Conservation (phyloP, 2,797 vertebrate species). For the Brachymystax lenok region DNA sequence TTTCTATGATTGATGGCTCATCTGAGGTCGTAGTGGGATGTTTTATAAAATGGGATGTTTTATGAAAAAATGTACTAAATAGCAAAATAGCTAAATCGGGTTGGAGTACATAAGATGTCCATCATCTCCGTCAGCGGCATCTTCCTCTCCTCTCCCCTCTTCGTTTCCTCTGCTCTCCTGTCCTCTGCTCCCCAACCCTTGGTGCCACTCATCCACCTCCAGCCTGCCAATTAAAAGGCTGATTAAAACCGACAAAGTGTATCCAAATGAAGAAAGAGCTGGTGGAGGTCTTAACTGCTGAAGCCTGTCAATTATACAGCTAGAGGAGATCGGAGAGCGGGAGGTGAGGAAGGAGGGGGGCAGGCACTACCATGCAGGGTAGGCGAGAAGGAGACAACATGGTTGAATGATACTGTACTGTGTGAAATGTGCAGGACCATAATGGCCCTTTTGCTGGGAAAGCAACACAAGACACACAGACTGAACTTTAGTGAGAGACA, state of each 20-base stretch:
- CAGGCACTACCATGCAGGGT: not conserved
- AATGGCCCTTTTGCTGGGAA: not conserved
- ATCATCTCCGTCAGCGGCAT: too few relatives aligned
- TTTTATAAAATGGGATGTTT: too few relatives aligned
- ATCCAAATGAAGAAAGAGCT: conserved; percentile 82
- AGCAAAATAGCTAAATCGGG: too few relatives aligned
- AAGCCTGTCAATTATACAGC: conserved; percentile 79
- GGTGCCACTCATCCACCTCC: conserved; percentile 73
- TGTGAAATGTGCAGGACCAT: not conserved
- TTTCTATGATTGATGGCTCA: too few relatives aligned
- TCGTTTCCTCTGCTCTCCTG: not conserved
- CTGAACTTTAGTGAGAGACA: not conserved
- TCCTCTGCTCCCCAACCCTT: conserved; percentile 53
- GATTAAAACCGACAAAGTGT: conserved; percentile 85
- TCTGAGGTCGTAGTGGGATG: too few relatives aligned
- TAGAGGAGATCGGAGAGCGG: conserved; percentile 57
- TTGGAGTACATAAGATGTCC: too few relatives aligned
- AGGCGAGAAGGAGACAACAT: not conserved
- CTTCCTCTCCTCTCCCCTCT: too few relatives aligned
- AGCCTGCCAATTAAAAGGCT: conserved; percentile 81
- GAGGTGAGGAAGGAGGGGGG: conserved; percentile 7
- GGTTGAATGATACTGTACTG: not conserved
- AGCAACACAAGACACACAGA: not conserved
- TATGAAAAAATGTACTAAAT: too few relatives aligned
- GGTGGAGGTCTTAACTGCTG: conserved; percentile 73